Percentiles rank a stretch among this genome's conserved stretches.
These are phyloP conservation scores for Ondatra zibethicus DNA, from an alignment of 2,113 vertebrate genomes.

Conservation along the genomic window DNA sequence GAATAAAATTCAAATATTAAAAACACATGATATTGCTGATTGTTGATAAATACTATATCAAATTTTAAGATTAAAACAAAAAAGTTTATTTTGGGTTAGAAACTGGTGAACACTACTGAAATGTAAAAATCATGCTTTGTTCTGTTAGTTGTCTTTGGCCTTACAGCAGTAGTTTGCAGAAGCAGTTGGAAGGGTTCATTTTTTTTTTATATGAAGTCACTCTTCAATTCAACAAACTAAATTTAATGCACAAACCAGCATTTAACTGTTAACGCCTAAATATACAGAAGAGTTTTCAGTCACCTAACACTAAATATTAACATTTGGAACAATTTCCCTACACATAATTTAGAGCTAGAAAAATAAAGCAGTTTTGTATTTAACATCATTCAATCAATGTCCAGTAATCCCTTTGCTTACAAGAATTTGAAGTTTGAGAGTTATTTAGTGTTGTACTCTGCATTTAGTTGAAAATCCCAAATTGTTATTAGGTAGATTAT, in stretches of 20 bases:
- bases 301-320: constrained; percentile 70
- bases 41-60: neutral
- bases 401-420: neutral
- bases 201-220: constrained; percentile 74
- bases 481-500: neutral
- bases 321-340: constrained; percentile 38
- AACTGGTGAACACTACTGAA: constrained; percentile 6
- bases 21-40: neutral
- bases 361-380: neutral
- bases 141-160: constrained; percentile 32
- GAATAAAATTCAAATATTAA: neutral
- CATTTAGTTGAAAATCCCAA: neutral
- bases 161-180: constrained; percentile 35
- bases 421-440: neutral
- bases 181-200: neutral
- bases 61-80: constrained; percentile 27
- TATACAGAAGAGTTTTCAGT: constrained; percentile 28
- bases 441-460: neutral
- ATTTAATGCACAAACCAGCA: constrained; percentile 75
- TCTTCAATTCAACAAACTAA: constrained; percentile 68
- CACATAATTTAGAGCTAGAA: constrained; percentile 26
- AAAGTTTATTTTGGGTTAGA: constrained; percentile 36
- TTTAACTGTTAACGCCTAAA: constrained; percentile 57
- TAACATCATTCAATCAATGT: constrained; percentile 50
- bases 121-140: constrained; percentile 54